These are phyloP conservation scores for Tetramorium bicarinatum DNA, from an alignment of 2,888 invertebrate genomes.

Conservation along the genomic window DNA sequence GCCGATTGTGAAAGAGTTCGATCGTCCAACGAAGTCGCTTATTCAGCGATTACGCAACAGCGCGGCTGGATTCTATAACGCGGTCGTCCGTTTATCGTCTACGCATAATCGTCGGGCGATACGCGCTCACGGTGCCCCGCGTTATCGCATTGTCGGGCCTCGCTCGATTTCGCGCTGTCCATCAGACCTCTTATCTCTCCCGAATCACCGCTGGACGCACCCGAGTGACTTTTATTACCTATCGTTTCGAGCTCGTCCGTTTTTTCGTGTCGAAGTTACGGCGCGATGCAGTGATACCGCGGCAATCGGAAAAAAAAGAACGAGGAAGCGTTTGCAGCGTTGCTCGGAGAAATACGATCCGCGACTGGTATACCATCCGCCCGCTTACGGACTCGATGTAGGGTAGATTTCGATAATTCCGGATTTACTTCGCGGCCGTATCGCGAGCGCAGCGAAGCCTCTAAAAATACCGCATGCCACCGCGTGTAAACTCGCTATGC, in stretches of 20 bases:
- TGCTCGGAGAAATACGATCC: conserved; percentile 22
- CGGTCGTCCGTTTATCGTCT: conserved; percentile 81
- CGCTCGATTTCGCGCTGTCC: conserved; percentile 37
- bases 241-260: conserved; percentile 37
- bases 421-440: conserved; percentile 9
- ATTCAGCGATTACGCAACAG: conserved; percentile 79
- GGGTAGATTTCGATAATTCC: conserved; percentile 15
- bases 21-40: conserved; percentile 61
- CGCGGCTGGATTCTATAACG: conserved; percentile 70
- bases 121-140: conserved; percentile 55
- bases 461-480: background rate
- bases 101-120: conserved; percentile 78
- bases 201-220: conserved; percentile 58
- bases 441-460: background rate
- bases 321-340: background rate
- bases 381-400: conserved; percentile 23
- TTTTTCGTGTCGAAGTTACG: conserved; percentile 25
- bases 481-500: background rate
- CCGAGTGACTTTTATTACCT: conserved; percentile 58
- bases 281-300: conserved; percentile 18
- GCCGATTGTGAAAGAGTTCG: conserved; percentile 47
- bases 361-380: background rate
- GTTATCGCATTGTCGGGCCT: conserved; percentile 60
- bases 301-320: conserved; percentile 24
- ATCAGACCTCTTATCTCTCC: conserved; percentile 46